These are phyloP conservation scores for Sogatella furcifera DNA, from an alignment of 1,140 invertebrate species.

Conservation along the genomic window DNA sequence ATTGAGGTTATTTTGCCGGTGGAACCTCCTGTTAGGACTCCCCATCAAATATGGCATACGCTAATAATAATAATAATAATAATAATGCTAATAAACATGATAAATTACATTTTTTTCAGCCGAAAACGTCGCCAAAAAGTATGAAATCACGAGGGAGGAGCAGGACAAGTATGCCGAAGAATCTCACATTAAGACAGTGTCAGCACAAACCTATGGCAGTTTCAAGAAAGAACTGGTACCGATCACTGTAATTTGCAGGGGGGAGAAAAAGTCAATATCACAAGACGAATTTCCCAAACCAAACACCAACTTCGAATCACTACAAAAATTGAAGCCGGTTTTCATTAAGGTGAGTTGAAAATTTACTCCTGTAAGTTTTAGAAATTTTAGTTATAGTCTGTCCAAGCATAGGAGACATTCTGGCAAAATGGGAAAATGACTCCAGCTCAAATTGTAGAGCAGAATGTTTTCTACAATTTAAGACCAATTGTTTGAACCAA, in stretches of 20 bases:
- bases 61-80: too few relatives aligned
- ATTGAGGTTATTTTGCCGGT: too few relatives aligned
- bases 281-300: conserved; percentile 58
- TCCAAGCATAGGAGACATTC: too few relatives aligned
- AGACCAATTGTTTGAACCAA: too few relatives aligned
- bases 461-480: too few relatives aligned
- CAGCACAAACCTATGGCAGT: conserved; percentile 47
- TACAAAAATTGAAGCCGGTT: conserved; percentile 48
- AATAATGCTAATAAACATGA: too few relatives aligned
- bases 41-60: too few relatives aligned
- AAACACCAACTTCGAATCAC: conserved; percentile 43
- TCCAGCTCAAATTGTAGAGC: too few relatives aligned
- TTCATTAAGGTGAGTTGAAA: conserved; percentile 44
- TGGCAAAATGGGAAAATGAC: too few relatives aligned
- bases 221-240: conserved; percentile 64
- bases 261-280: conserved; percentile 35
- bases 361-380: not conserved
- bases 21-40: too few relatives aligned
- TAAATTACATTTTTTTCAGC: conserved; percentile 34
- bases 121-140: conserved; percentile 69
- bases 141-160: conserved; percentile 51
- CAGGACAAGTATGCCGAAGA: conserved; percentile 63
- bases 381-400: too few relatives aligned
- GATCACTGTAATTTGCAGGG: conserved; percentile 41
- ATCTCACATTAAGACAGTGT: conserved; percentile 60